Evolutionary conservation across 2,113 vertebrate genomes (phyloP), one percentile per base, ranked within the genome.

Genomic region (Hippolais icterina): DNA sequence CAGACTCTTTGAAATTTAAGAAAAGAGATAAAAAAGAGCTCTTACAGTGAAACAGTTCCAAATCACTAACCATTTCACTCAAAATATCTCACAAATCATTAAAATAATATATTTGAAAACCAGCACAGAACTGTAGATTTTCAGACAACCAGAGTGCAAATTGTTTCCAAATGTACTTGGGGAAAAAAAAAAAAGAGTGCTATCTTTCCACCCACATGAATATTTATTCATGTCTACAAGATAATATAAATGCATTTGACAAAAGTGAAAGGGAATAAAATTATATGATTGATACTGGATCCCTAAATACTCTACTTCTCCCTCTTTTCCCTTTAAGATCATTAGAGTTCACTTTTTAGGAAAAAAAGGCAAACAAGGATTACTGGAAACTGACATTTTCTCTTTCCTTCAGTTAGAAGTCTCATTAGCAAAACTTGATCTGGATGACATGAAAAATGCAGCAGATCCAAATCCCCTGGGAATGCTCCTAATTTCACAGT

Each of bases 171-270:
- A 93, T 65, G 78, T 90, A 89, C 70, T 85, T 21, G 21, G 10
- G 2, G 14, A 8, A 3, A 15, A 57, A 70, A 76, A 60, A 72
- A 69, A 33, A 49, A 76, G 33, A 33, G 81, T 49, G 47, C 76
- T 78, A n/a, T 93, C 80, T 87, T 93, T 95, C 69, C 24, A 89
- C 64, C 42, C 65, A 66, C 64, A 92, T 81, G 79, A 95, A 92
- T 96, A 96, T 96, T 95, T 96, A 94, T 94, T 89, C 84, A 68
- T 71, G 68, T 95, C 91, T 95, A 81, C 44, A 82, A 41, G 65
- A 83, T 66, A 47, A 42, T 77, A 74, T 49, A 91, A 93, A 90
- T 56, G 63, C 42, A 74, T 89, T 52, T 87, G 74, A 94, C 68
- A 83, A 35, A 77, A 81, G 44, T 25, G 31, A 95, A 96, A 94